Evolutionary conservation across 2,888 invertebrate species (phyloP).

Genomic region (Tricholauxania praeusta): DNA sequence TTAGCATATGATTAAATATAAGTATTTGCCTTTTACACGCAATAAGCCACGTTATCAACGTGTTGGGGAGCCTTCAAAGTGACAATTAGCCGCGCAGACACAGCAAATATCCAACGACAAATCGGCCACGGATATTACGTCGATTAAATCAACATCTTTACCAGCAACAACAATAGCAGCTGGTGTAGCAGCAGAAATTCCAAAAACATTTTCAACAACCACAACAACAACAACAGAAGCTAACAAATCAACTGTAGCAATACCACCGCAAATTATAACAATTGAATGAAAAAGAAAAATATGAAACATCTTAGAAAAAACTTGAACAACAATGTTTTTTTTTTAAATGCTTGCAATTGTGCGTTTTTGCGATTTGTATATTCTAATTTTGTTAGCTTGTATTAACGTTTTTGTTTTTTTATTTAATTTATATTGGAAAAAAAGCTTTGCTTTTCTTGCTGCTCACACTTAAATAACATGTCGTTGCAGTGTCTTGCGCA

Average conservation of each 20-base stretch:
- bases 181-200: conserved; percentile 39
- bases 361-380: conserved; percentile 26
- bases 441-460: conserved; percentile 29
- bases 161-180: conserved; percentile 47
- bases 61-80: conserved; percentile 68
- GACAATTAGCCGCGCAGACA: conserved; percentile 70
- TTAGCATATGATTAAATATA: conserved; percentile 99
- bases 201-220: conserved; percentile 20
- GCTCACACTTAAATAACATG: conserved; percentile 47
- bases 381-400: conserved; percentile 22
- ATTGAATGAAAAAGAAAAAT: conserved; percentile 56
- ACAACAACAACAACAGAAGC: conserved; percentile 35
- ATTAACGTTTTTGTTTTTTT: conserved; percentile 16
- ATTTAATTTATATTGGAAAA: conserved; percentile 25
- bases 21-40: conserved; percentile 98
- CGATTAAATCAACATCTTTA: conserved; percentile 48
- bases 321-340: conserved; percentile 26
- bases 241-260: conserved; percentile 51
- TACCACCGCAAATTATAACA: conserved; percentile 67
- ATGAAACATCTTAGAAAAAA: conserved; percentile 37
- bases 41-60: conserved; percentile 96
- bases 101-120: conserved; percentile 56
- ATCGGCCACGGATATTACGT: conserved; percentile 53
- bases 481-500: conserved; percentile 65
- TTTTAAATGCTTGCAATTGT: conserved; percentile 31